phyloP scores from a whole-genome alignment of 2,888 invertebrate genomes.

The Ophraella communa region DNA sequence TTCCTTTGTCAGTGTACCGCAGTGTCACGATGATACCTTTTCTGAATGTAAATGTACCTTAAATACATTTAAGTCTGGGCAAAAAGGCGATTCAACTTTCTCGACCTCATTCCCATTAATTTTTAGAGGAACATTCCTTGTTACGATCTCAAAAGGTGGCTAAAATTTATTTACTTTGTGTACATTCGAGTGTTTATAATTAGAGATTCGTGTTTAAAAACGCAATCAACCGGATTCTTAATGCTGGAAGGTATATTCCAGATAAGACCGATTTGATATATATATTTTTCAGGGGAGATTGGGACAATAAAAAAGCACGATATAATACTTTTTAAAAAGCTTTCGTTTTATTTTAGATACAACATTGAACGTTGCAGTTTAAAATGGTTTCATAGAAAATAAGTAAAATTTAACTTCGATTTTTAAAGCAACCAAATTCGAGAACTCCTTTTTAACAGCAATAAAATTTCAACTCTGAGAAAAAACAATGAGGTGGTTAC shows the following conservation, averaged over 20 bases:
- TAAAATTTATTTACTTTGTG: conserved; percentile 15
- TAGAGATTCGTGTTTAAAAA: conserved; percentile 5
- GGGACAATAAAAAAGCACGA: not conserved
- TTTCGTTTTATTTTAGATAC: too few species aligned
- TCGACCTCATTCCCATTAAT: conserved; percentile 12
- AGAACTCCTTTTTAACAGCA: not conserved
- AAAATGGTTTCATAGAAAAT: not conserved
- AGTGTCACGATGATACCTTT: conserved; percentile 10
- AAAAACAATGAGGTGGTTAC: conserved; percentile 26
- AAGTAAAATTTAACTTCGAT: not conserved
- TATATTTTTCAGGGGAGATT: not conserved
- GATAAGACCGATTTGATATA: too few species aligned
- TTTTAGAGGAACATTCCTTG: conserved; percentile 10
- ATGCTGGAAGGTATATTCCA: too few species aligned
- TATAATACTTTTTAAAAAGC: too few species aligned
- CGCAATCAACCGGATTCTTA: not conserved
- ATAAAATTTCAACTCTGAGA: conserved; percentile 8
- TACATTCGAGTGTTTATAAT: conserved; percentile 8
- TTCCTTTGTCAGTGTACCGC: conserved; percentile 1
- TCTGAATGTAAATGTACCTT: conserved; percentile 10
- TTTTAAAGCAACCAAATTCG: not conserved
- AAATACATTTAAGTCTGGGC: conserved; percentile 9
- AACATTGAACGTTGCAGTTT: not conserved
- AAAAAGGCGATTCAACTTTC: conserved; percentile 12
- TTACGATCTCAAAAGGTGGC: conserved; percentile 12